Evolutionary conservation across 2,888 invertebrate species (phyloP).

Genomic region (Hypsopygia costalis): DNA sequence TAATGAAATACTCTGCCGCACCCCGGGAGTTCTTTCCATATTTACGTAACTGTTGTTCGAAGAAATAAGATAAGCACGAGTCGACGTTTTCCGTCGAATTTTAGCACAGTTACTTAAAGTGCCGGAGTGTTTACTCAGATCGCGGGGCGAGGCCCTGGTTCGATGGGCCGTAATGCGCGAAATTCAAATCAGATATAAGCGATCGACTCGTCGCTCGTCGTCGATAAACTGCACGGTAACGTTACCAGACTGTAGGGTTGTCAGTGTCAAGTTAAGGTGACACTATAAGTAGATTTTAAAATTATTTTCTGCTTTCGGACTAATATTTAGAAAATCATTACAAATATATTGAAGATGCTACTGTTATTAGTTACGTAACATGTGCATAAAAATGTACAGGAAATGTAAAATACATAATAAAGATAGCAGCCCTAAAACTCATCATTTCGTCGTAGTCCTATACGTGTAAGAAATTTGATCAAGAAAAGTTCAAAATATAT

Average conservation of each 20-base stretch:
- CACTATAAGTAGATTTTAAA: too few species aligned
- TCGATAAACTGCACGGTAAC: conserved; percentile 43
- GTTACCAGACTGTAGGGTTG: conserved; percentile 32
- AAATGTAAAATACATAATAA: too few species aligned
- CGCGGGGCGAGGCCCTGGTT: conserved; percentile 28
- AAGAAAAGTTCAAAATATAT: too few species aligned
- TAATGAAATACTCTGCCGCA: conserved; percentile 67
- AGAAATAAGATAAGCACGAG: conserved; percentile 58
- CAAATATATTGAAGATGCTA: too few species aligned
- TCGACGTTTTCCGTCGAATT: conserved; percentile 54
- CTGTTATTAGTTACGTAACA: too few species aligned
- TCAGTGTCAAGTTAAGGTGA: neutral
- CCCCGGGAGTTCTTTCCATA: conserved; percentile 62
- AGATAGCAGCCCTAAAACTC: too few species aligned
- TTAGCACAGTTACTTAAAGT: conserved; percentile 56
- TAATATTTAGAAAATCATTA: too few species aligned
- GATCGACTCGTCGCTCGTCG: conserved; percentile 51
- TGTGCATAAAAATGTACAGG: too few species aligned
- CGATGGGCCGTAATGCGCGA: conserved; percentile 62
- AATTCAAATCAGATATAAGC: conserved; percentile 73
- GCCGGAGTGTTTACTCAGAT: conserved; percentile 59
- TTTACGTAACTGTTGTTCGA: conserved; percentile 67
- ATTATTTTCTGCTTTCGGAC: too few species aligned
- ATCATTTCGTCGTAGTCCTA: too few species aligned
- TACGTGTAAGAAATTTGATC: too few species aligned